These are phyloP conservation scores for Phoxinus phoxinus DNA, from an alignment of 2,113 vertebrate genomes.

Conservation along the genomic window DNA sequence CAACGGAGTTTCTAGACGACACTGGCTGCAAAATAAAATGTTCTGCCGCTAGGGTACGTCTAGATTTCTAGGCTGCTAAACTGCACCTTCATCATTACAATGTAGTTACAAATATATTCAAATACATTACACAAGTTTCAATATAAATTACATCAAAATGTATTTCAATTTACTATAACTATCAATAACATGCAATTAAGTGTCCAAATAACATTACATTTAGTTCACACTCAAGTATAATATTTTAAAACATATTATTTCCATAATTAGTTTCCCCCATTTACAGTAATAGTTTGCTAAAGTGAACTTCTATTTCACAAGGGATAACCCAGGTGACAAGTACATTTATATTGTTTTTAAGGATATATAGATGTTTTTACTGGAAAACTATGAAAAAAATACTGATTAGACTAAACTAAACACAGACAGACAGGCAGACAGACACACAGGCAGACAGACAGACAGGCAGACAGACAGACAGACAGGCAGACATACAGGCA, in stretches of 20 bases:
- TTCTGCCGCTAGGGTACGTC: too few species aligned
- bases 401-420: not conserved
- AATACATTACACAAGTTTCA: not conserved
- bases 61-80: too few species aligned
- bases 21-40: too few species aligned
- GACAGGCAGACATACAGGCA: too few species aligned
- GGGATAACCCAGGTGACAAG: not conserved
- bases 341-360: not conserved
- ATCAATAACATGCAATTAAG: not conserved
- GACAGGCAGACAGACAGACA: conserved; percentile 44
- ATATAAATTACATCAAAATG: not conserved
- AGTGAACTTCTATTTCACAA: not conserved
- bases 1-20: too few species aligned
- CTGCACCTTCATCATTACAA: not conserved
- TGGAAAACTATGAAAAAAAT: conserved; percentile 2
- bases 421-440: too few species aligned
- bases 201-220: not conserved
- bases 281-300: not conserved
- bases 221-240: not conserved
- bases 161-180: not conserved
- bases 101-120: not conserved
- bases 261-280: not conserved
- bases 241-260: not conserved
- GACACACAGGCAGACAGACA: too few species aligned
- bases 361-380: not conserved